Evolutionary conservation across 1,140 invertebrate genomes (phyloP).

Genomic region (Gyrodactylus bullatarudis): DNA sequence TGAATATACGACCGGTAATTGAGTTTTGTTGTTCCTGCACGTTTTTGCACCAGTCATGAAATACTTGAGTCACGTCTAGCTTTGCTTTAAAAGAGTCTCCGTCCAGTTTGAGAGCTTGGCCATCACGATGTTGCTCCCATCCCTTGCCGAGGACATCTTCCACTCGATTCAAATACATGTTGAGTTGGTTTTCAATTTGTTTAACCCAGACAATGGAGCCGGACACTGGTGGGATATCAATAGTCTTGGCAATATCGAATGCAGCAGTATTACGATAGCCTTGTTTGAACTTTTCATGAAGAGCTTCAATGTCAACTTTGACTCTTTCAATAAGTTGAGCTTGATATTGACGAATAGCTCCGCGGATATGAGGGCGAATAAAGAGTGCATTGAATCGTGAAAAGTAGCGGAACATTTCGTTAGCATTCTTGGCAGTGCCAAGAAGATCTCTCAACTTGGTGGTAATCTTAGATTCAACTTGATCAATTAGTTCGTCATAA

Average conservation of each 20-base stretch:
- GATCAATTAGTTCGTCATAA: conserved; percentile 84
- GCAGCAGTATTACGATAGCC: conserved; percentile 46
- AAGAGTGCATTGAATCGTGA: conserved; percentile 89
- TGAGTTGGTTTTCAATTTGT: conserved; percentile 87
- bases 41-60: conserved; percentile 18
- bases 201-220: conserved; percentile 94
- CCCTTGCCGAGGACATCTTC: conserved; percentile 88
- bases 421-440: conserved; percentile 85
- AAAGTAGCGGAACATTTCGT: conserved; percentile 97
- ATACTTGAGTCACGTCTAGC: conserved; percentile 69
- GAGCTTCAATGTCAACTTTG: conserved; percentile 81
- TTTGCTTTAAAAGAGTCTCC: conserved; percentile 83
- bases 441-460: conserved; percentile 75
- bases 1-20: conserved; percentile 65
- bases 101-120: conserved; percentile 79
- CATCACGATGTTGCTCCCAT: conserved; percentile 96
- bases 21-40: conserved; percentile 70
- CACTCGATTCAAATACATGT: conserved; percentile 66
- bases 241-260: conserved; percentile 47
- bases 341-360: conserved; percentile 91
- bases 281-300: conserved; percentile 93
- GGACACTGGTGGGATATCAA: conserved; percentile 71
- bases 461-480: conserved; percentile 80
- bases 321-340: conserved; percentile 90
- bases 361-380: conserved; percentile 80